Percentiles rank a stretch among this genome's conserved stretches.
These are phyloP conservation scores for Sisyra nigra DNA, from an alignment of 2,888 invertebrate species.

Conservation along the genomic window DNA sequence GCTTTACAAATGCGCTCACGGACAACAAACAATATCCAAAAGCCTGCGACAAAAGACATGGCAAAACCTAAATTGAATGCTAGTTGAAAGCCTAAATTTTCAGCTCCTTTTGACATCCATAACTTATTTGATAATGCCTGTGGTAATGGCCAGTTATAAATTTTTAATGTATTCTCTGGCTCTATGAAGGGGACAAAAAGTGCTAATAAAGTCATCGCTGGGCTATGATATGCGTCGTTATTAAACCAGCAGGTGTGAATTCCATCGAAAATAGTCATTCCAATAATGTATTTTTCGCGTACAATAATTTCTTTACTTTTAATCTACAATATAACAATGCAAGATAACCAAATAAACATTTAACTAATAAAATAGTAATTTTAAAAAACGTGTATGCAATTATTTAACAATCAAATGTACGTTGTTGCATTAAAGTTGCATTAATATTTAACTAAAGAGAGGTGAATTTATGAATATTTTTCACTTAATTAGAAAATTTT, in stretches of 20 bases:
- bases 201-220: slow-evolving; percentile 40
- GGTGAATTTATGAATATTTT: no score
- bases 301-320: slow-evolving; percentile 18
- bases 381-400: no score
- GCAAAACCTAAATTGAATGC: slow-evolving; percentile 56
- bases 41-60: slow-evolving; percentile 49
- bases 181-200: no score
- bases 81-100: slow-evolving; percentile 35
- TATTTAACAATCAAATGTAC: no score
- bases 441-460: no score
- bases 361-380: no score
- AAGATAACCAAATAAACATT: no score
- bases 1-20: slow-evolving; percentile 53
- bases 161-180: slow-evolving; percentile 18
- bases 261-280: slow-evolving; percentile 33
- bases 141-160: slow-evolving; percentile 54
- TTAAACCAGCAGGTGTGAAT: slow-evolving; percentile 55
- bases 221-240: slow-evolving; percentile 61
- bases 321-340: slow-evolving; percentile 15
- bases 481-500: no score
- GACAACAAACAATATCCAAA: slow-evolving; percentile 42
- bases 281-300: slow-evolving; percentile 31
- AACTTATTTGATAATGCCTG: slow-evolving; percentile 39
- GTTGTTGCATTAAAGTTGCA: no score
- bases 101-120: slow-evolving; percentile 22